Evolutionary conservation across 2,797 vertebrate genomes (phyloP).

Genomic region (Dendrocincla tyrannina): DNA sequence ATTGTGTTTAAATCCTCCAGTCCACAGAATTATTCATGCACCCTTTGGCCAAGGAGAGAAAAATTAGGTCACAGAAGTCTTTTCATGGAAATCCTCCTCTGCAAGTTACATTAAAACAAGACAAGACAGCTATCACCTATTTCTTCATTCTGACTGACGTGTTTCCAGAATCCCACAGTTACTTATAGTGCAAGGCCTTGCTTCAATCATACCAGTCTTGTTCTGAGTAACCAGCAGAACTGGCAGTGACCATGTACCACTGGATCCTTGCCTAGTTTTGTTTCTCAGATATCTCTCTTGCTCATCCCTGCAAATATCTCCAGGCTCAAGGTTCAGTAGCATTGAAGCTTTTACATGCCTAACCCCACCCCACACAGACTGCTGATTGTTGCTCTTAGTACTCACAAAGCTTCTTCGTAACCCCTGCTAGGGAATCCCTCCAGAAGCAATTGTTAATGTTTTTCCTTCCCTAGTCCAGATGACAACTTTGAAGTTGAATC

Average conservation of each 20-base stretch:
- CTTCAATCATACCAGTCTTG: not conserved
- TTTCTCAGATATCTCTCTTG: not conserved
- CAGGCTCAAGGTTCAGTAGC: not conserved
- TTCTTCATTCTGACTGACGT: not conserved
- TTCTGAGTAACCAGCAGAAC: not conserved
- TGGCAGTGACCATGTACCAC: not conserved
- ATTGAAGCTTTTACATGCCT: not conserved
- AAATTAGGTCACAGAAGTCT: not conserved
- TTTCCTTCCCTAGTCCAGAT: not conserved
- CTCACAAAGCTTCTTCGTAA: not conserved
- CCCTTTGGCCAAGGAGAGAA: not conserved
- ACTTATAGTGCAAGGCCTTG: not conserved
- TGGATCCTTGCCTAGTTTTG: not conserved
- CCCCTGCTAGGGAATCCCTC: not conserved
- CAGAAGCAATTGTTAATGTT: not conserved
- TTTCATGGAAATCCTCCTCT: not conserved
- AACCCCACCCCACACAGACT: not conserved
- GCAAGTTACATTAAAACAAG: not conserved
- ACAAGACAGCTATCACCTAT: not conserved
- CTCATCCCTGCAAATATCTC: not conserved
- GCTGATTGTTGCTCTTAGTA: not conserved
- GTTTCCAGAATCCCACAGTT: not conserved
- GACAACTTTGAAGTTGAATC: not conserved
- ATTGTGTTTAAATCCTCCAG: not conserved
- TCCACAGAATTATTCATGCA: not conserved